A percentile compares a stretch with the other conserved stretches of the same genome.
Evolutionary conservation across 2,888 invertebrate species (phyloP).

Genomic region (Aelia acuminata): DNA sequence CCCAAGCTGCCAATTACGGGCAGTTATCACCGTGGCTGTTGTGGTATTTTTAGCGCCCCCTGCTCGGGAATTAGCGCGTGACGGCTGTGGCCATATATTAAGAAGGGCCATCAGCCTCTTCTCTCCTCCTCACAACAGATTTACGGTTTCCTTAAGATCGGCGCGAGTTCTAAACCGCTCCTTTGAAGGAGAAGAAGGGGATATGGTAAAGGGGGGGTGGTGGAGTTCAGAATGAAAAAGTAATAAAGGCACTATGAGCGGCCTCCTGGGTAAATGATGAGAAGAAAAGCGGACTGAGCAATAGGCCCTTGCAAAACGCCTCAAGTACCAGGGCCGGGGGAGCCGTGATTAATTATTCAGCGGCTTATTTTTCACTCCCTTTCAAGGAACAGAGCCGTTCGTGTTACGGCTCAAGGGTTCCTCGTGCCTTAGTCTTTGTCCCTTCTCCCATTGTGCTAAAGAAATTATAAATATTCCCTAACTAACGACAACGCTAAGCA

Average conservation of each 20-base stretch:
- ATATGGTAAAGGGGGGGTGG: neutral
- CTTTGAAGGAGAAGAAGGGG: neutral
- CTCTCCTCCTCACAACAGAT: constrained; percentile 24
- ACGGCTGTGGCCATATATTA: neutral
- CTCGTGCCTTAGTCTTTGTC: neutral
- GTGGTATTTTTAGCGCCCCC: neutral
- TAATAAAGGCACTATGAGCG: constrained; percentile 56
- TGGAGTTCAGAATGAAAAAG: constrained; percentile 41
- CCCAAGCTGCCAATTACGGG: neutral
- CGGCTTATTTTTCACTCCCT: constrained; percentile 42
- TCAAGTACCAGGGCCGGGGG: constrained; percentile 35
- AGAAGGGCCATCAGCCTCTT: constrained; percentile 30
- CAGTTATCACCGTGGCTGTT: constrained; percentile 11
- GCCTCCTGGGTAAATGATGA: constrained; percentile 54
- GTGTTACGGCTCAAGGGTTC: neutral
- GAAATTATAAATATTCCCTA: constrained; percentile 31
- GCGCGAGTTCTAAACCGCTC: constrained; percentile 17
- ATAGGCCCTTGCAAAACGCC: constrained; percentile 53
- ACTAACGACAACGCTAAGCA: neutral
- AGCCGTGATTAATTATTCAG: constrained; percentile 37
- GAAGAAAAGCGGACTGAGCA: constrained; percentile 54
- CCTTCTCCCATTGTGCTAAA: neutral
- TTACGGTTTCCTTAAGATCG: constrained; percentile 26
- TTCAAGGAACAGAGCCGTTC: constrained; percentile 40
- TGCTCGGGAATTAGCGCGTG: neutral